Percentiles rank a stretch among this genome's conserved stretches.
These are phyloP conservation scores for Drosophila murphyi DNA, from an alignment of 1,140 invertebrate genomes.

Conservation along the genomic window DNA sequence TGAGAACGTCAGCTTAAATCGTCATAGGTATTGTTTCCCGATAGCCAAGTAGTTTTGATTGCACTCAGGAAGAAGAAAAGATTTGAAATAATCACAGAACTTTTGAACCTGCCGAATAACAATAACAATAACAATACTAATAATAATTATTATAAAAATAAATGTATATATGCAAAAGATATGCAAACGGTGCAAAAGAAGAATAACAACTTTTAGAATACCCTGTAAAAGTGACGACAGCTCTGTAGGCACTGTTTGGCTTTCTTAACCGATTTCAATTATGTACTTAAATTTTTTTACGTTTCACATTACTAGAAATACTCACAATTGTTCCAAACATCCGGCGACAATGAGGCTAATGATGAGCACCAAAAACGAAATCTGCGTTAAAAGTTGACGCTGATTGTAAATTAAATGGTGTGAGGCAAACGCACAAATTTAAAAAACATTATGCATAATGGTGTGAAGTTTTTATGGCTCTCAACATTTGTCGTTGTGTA, in stretches of 20 bases:
- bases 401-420: slow-evolving; percentile 50
- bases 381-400: slow-evolving; percentile 8
- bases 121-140: too few species aligned
- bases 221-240: neutral
- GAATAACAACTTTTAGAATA: too few species aligned
- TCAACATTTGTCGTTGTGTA: too few species aligned
- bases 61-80: too few species aligned
- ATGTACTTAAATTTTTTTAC: slow-evolving; percentile 1
- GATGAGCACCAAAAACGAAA: neutral
- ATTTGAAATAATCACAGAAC: too few species aligned
- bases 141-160: too few species aligned
- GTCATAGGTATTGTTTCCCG: too few species aligned
- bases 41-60: too few species aligned
- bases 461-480: slow-evolving; percentile 14
- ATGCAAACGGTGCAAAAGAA: too few species aligned
- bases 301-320: slow-evolving; percentile 14
- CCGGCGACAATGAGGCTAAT: slow-evolving; percentile 43
- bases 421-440: slow-evolving; percentile 16
- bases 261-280: neutral
- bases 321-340: slow-evolving; percentile 33
- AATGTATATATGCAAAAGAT: too few species aligned
- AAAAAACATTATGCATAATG: slow-evolving; percentile 41
- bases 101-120: too few species aligned
- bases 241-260: neutral
- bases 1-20: too few species aligned